Evolutionary conservation across 2,797 vertebrate genomes (phyloP), one percentile per base, ranked within the genome.

Genomic region (Spheniscus humboldti): DNA sequence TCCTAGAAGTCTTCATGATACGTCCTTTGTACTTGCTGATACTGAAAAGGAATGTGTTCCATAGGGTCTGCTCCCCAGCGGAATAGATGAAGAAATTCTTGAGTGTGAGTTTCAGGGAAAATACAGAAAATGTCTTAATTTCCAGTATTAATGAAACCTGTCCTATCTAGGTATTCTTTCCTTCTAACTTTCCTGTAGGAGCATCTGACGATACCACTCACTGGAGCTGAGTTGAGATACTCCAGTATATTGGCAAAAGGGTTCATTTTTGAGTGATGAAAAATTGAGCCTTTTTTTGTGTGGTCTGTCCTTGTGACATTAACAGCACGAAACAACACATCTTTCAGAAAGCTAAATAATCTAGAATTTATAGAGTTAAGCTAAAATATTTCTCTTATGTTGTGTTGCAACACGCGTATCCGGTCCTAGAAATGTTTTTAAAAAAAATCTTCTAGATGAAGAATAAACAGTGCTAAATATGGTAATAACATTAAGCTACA

Each of bases 381-480:
- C 87, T 96, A 84, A 96, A 97, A 47, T 95, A 92, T 97, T 97
- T 95, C 92, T 94, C 87, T 87, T 85, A 77, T 68, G 77, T 64
- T 97, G 84, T 97, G 95, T 97, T 98, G 96, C 93, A 96, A 86
- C 93, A 91, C 86, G 75, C 43, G 4, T 95, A 96, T 97, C 94
- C 66, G 69, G 78, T 92, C 94, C 88, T 96, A 94, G 90, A 96
- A 96, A 89, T 94, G 64, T 76, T 72, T 89, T 81, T 60, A 69
- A 56, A 90, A 90, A 94, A 97, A 92, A 67, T 71, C 92, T 94
- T 93, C 84, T 97, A 81, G 96, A 94, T 96, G 96, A 96, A 95
- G 92, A 96, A 94, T 94, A 97, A 97, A 96, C 92, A 98, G 92
- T 97, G 90, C 96, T 98, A 97, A 98, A 98, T 98, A 98, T 98